These are phyloP conservation scores for Macrocentrus cingulum DNA, from an alignment of 1,140 invertebrate genomes.

Conservation along the genomic window DNA sequence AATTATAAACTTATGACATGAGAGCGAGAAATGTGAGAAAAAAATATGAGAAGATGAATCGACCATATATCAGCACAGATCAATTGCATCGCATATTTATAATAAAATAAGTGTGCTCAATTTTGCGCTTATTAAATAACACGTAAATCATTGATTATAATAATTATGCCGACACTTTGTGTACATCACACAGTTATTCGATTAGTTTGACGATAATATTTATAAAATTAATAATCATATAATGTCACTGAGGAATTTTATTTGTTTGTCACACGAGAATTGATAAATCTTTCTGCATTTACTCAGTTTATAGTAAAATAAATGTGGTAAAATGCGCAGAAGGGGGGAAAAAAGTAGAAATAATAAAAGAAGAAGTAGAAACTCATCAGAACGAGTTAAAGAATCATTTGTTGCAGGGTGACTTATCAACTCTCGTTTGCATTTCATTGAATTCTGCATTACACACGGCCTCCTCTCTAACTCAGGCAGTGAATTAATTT, in stretches of 20 bases:
- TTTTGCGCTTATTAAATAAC: no score
- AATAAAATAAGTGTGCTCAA: no score
- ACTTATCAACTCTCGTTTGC: neutral
- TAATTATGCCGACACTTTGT: neutral
- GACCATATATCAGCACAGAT: neutral
- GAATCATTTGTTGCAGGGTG: neutral
- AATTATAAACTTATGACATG: constrained; percentile 11
- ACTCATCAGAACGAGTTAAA: constrained; percentile 1
- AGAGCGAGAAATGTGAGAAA: neutral
- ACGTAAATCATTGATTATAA: neutral
- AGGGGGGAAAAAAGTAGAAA: no score
- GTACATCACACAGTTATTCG: neutral
- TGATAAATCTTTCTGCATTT: neutral
- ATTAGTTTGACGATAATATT: neutral
- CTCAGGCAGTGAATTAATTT: constrained; percentile 6
- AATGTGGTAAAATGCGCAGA: neutral
- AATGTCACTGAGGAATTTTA: neutral
- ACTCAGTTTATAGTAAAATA: no score
- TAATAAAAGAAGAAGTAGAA: no score
- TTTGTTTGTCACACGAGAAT: neutral
- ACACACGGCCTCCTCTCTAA: neutral
- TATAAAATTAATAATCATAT: neutral
- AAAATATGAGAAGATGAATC: neutral
- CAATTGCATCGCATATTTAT: no score
- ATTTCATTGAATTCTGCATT: constrained; percentile 1